A percentile compares a stretch with the other conserved stretches of the same genome.
phyloP scores from a whole-genome alignment of 2,888 invertebrate species.

The Uloborus plumipes region DNA sequence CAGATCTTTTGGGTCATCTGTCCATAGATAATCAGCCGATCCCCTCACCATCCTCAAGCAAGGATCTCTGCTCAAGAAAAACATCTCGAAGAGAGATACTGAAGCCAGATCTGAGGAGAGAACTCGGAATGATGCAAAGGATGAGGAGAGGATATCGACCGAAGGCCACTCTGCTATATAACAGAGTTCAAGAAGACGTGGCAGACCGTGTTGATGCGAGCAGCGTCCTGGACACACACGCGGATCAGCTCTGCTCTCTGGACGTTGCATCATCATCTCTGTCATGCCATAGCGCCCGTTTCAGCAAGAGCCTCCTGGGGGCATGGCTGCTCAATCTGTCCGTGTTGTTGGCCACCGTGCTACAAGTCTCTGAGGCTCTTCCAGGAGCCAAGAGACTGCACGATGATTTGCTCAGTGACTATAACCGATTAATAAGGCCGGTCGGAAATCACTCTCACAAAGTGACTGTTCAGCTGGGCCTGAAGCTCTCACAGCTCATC shows the following conservation, averaged over 20 bases:
- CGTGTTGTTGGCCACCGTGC: not conserved
- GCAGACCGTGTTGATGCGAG: conserved; percentile 46
- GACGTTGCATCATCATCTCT: conserved; percentile 4
- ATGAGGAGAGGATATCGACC: conserved; percentile 40
- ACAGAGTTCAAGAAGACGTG: conserved; percentile 47
- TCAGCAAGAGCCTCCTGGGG: not conserved
- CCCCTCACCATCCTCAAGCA: not conserved
- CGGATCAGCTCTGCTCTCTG: not conserved
- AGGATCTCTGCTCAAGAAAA: not conserved
- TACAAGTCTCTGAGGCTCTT: conserved; percentile 73
- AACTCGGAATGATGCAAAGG: not conserved
- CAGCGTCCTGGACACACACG: conserved; percentile 35
- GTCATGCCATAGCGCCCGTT: not conserved
- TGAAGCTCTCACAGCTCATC: conserved; percentile 90
- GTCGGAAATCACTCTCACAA: conserved; percentile 94
- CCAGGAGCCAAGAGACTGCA: conserved; percentile 95
- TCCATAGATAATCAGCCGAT: conserved; percentile 1
- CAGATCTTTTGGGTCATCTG: conserved; percentile 18
- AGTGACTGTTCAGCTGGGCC: conserved; percentile 89
- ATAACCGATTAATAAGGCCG: conserved; percentile 85
- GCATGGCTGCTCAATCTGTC: conserved; percentile 15
- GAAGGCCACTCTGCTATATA: conserved; percentile 34
- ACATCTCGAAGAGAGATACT: not conserved
- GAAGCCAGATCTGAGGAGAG: not conserved
- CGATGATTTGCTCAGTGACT: conserved; percentile 94